These are phyloP conservation scores for Drosophila equinoxialis DNA, from an alignment of 1,140 invertebrate species.

Conservation along the genomic window DNA sequence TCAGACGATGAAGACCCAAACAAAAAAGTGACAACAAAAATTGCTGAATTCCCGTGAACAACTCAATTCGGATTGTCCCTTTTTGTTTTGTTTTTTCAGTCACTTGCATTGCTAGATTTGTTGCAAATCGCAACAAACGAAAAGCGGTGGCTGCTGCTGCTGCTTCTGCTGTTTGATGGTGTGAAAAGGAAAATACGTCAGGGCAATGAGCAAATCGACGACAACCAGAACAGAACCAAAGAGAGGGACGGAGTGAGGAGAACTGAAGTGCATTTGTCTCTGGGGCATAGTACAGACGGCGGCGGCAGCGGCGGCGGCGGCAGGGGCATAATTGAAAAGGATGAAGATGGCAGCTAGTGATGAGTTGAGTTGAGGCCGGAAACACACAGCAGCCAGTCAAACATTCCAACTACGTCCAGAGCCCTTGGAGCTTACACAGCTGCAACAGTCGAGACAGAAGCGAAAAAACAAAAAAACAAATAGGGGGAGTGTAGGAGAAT, in stretches of 20 bases:
- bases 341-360: slow-evolving; percentile 50
- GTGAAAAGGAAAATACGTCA: slow-evolving; percentile 66
- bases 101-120: slow-evolving; percentile 50
- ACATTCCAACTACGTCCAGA: slow-evolving; percentile 36
- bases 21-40: slow-evolving; percentile 39
- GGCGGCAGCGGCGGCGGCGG: not conserved
- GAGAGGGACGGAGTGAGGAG: not conserved
- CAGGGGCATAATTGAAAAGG: slow-evolving; percentile 71
- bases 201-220: slow-evolving; percentile 64
- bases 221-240: slow-evolving; percentile 13
- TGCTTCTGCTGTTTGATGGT: slow-evolving; percentile 64
- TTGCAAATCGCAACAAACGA: slow-evolving; percentile 66
- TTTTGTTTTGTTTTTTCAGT: slow-evolving; percentile 1
- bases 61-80: slow-evolving; percentile 58
- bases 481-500: not conserved
- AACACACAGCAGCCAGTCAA: slow-evolving; percentile 33
- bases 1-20: not conserved
- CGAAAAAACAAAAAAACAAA: slow-evolving; percentile 10
- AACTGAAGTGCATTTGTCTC: slow-evolving; percentile 24
- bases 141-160: no score
- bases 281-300: slow-evolving; percentile 19
- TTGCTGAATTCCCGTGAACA: slow-evolving; percentile 58
- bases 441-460: slow-evolving; percentile 24
- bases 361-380: slow-evolving; percentile 57
- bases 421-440: slow-evolving; percentile 31